Conservation (phyloP, 1,140 invertebrate genomes). For the Capitella teleta region DNA sequence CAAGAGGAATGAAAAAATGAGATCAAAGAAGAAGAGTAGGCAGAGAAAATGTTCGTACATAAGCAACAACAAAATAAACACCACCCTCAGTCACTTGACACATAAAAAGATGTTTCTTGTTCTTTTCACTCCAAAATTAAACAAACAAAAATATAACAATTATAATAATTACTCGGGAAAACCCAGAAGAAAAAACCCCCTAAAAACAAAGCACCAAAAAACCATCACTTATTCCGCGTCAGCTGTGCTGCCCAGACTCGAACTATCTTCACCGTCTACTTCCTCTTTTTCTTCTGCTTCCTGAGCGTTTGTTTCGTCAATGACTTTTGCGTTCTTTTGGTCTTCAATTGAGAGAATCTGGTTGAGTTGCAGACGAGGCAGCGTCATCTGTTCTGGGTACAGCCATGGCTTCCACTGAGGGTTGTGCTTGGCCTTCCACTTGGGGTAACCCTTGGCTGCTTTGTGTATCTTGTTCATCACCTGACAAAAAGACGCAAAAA, state of each 20-base stretch:
- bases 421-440: constrained; percentile 66
- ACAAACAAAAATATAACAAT: too few species aligned
- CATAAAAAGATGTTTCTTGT: too few species aligned
- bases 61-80: too few species aligned
- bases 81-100: too few species aligned
- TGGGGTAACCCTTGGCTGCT: constrained; percentile 61
- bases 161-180: too few species aligned
- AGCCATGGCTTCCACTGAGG: constrained; percentile 74
- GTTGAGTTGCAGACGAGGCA: constrained; percentile 48
- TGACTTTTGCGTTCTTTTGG: not conserved
- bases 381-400: constrained; percentile 64
- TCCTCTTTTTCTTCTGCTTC: constrained; percentile 12
- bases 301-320: constrained; percentile 7
- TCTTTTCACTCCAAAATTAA: too few species aligned
- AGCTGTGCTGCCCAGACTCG: not conserved
- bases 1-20: too few species aligned
- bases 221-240: not conserved
- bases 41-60: too few species aligned
- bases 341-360: constrained; percentile 12
- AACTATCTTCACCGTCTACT: not conserved
- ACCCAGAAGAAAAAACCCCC: too few species aligned
- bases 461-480: constrained; percentile 68
- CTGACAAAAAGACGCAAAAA: constrained; percentile 29
- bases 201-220: constrained; percentile 1
- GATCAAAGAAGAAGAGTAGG: too few species aligned